These are phyloP conservation scores for Linyphia triangularis DNA, from an alignment of 2,888 invertebrate species.

Conservation along the genomic window DNA sequence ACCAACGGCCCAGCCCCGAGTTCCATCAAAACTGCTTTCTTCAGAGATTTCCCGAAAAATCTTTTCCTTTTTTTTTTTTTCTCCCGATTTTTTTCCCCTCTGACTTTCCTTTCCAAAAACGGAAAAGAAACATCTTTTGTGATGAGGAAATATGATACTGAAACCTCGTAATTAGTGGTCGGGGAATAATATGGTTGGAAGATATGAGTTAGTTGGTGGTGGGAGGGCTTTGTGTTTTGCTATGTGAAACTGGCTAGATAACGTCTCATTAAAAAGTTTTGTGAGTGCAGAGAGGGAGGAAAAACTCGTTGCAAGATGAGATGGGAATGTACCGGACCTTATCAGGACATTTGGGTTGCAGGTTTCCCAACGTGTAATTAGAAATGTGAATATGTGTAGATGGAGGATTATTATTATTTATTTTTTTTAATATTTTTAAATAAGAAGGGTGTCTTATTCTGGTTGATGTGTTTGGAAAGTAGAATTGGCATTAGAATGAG, in stretches of 20 bases:
- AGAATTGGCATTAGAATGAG: too few relatives aligned
- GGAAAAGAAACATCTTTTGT: conserved; percentile 33
- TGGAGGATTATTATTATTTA: too few relatives aligned
- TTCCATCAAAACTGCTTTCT: conserved; percentile 38
- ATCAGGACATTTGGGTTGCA: neutral
- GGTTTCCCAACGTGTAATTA: neutral
- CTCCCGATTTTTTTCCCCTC: conserved; percentile 1
- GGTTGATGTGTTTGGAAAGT: too few relatives aligned
- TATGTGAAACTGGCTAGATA: neutral
- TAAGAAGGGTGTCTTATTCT: too few relatives aligned
- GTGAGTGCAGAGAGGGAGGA: neutral
- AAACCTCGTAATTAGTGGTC: conserved; percentile 50
- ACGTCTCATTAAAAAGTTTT: conserved; percentile 23
- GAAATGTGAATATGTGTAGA: neutral
- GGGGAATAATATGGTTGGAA: neutral
- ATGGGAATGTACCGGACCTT: neutral
- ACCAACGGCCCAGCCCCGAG: conserved; percentile 24
- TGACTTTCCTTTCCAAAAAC: neutral
- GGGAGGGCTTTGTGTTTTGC: neutral
- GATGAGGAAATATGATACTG: conserved; percentile 42
- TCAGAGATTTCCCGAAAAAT: conserved; percentile 26
- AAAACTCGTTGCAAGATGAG: neutral
- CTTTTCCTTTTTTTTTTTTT: conserved; percentile 10
- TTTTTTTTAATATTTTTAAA: too few relatives aligned
- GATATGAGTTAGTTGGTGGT: neutral